These are phyloP conservation scores for Athalia cordata DNA, from an alignment of 2,888 invertebrate genomes.

Conservation along the genomic window DNA sequence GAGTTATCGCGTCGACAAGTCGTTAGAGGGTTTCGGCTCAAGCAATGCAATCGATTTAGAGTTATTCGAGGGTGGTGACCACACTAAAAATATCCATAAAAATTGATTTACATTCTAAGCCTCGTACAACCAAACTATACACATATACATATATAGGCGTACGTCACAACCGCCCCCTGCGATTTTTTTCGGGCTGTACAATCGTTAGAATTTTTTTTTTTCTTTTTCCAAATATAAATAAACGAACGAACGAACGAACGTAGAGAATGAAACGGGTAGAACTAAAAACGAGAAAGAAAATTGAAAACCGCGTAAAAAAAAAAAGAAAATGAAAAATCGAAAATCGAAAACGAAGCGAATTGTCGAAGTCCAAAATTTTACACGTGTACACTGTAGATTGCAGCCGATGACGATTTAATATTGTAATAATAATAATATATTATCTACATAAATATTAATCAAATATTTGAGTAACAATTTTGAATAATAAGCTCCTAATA, in stretches of 20 bases:
- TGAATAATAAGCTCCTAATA: slow-evolving; percentile 15
- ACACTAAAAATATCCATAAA: slow-evolving; percentile 44
- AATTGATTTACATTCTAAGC: slow-evolving; percentile 38
- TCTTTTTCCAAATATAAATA: no score
- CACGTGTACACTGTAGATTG: background rate
- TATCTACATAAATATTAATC: slow-evolving; percentile 12
- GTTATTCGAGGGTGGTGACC: slow-evolving; percentile 39
- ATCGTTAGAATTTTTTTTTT: no score
- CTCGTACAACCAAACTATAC: background rate
- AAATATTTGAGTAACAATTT: slow-evolving; percentile 31
- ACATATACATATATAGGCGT: background rate
- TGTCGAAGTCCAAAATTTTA: no score
- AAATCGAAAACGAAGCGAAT: no score
- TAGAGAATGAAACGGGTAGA: no score
- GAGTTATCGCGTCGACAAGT: slow-evolving; percentile 40
- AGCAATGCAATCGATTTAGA: slow-evolving; percentile 27
- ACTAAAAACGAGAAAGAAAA: no score
- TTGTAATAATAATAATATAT: no score
- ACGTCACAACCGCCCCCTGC: background rate
- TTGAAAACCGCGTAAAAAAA: no score
- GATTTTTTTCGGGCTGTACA: no score
- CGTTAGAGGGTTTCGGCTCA: slow-evolving; percentile 31
- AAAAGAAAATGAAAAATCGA: no score
- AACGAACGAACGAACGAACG: no score
- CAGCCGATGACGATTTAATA: no score